Evolutionary conservation across 1,140 invertebrate genomes (phyloP), one percentile per base, ranked within the genome.

Genomic region (Phymastichus coffea): DNA sequence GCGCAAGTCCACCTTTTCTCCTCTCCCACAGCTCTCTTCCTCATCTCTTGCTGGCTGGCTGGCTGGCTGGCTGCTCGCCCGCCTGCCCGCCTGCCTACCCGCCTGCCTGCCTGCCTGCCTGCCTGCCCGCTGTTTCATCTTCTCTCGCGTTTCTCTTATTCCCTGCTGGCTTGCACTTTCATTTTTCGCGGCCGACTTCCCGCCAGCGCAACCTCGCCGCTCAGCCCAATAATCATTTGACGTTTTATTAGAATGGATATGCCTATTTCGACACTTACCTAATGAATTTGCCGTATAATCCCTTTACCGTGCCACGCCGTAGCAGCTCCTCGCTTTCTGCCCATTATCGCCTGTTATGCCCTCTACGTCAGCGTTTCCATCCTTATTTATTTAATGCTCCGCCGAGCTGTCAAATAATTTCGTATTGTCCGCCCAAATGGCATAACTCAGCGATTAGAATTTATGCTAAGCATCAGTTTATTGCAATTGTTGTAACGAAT

Each of bases 1-100:
- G 6, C 41, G 28, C 28, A 12, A 4, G 35, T 61, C 59, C 52
- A 56, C 38, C 59, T 51, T 56, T 55, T 61, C 55, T 49, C 28
- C 26, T 48, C n/a, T n/a, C n/a, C n/a, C n/a, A n/a, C n/a, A n/a
- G n/a, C n/a, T n/a, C 12, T 49, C 46, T 25, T 54, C 26, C 33
- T 55, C 52, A 48, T 40, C 44, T 49, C 26, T 46, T 59, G 22
- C 51, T 28, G 20, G n/a, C 12, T 33, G 12, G 6, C 12, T 12
- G 28, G 12, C 6, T 33, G 28, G 6, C 28, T 12, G 6, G 28
- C 28, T 33, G 6, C 6, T 12, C 12, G 6, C 12, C 28, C 12
- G 28, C 28, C 12, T 12, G 6, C 28, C 12, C 28, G 28, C 28
- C 28, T 7, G 28, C 28, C 28, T 7, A 12, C 28, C 12, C 28